Percentiles rank a stretch among this genome's conserved stretches.
Evolutionary conservation across 2,888 invertebrate species (phyloP).

Genomic region (Drosophila testacea): DNA sequence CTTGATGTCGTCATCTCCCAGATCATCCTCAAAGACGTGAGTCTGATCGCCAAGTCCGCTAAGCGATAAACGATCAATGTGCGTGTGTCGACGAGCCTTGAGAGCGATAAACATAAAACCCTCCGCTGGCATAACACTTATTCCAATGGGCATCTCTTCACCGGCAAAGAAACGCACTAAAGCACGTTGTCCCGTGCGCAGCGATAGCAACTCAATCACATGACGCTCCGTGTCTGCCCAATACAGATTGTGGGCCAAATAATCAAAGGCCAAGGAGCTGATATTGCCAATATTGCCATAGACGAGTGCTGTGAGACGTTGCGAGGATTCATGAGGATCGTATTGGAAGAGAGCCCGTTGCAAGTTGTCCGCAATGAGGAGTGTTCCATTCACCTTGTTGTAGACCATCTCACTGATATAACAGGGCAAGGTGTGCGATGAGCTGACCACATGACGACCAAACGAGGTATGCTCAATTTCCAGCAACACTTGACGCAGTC

Average conservation of each 20-base stretch:
- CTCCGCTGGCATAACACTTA: constrained; percentile 87
- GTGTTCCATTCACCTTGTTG: constrained; percentile 86
- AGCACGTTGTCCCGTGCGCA: constrained; percentile 87
- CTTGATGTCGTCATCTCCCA: constrained; percentile 83
- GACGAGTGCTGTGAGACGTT: constrained; percentile 75
- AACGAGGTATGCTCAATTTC: constrained; percentile 88
- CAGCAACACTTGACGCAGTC: constrained; percentile 87
- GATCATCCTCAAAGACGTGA: constrained; percentile 83
- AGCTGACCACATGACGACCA: constrained; percentile 88
- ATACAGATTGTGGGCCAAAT: constrained; percentile 90
- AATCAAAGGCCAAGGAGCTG: constrained; percentile 88
- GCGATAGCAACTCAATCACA: constrained; percentile 89
- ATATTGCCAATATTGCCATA: constrained; percentile 86
- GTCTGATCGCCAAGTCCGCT: constrained; percentile 87
- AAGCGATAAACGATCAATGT: constrained; percentile 89
- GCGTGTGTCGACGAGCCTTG: constrained; percentile 84
- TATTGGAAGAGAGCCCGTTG: constrained; percentile 85
- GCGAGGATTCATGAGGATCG: constrained; percentile 62
- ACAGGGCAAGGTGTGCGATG: constrained; percentile 85
- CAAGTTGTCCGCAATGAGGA: constrained; percentile 86
- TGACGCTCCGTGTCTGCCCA: constrained; percentile 88
- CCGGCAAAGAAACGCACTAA: constrained; percentile 87
- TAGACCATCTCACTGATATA: constrained; percentile 89
- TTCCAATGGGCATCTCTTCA: constrained; percentile 88
- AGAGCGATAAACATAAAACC: constrained; percentile 88